Conservation (phyloP, 2,113 vertebrate genomes). For the Ia io region DNA sequence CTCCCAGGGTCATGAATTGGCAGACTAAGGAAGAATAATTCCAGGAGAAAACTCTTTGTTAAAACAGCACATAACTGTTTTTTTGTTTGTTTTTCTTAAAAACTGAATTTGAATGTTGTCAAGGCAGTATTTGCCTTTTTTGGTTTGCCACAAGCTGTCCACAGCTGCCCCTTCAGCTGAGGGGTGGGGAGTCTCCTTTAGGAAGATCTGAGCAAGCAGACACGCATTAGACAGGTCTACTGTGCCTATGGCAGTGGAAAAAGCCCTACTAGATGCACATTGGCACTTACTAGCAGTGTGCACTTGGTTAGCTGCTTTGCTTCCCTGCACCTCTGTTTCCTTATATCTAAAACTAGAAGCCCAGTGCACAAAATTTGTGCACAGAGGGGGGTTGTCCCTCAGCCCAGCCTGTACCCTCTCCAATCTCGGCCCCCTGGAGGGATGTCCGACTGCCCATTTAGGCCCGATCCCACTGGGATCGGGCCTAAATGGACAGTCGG, state of each 20-base stretch:
- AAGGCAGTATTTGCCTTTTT: background rate
- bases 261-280: no score
- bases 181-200: accelerated
- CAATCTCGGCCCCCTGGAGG: no score
- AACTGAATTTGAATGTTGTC: background rate
- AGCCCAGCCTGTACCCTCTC: no score
- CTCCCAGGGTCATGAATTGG: background rate
- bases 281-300: background rate
- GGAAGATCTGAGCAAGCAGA: background rate
- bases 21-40: background rate
- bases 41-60: constrained; percentile 22
- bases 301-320: accelerated
- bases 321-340: background rate
- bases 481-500: no score
- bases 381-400: no score
- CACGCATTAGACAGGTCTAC: accelerated
- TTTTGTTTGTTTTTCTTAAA: background rate
- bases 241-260: accelerated
- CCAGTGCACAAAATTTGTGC: no score
- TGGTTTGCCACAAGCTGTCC: background rate
- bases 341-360: background rate
- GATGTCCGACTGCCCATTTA: no score
- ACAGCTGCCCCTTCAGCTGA: background rate
- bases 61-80: background rate
- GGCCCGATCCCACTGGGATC: no score